These are phyloP conservation scores for Turnix velox DNA, from an alignment of 2,113 vertebrate genomes.

Conservation along the genomic window DNA sequence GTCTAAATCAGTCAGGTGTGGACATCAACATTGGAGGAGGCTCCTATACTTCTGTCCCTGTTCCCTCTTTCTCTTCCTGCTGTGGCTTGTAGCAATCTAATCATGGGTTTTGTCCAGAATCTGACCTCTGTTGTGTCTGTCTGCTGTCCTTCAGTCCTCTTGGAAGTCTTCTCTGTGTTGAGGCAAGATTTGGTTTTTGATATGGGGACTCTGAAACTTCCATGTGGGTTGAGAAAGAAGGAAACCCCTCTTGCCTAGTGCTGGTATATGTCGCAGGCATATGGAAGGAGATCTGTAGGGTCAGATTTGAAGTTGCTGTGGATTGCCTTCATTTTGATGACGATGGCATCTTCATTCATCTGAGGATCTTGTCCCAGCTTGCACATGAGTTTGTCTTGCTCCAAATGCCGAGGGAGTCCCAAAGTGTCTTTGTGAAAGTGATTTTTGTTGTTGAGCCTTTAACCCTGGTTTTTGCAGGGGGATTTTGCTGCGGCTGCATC, in stretches of 20 bases:
- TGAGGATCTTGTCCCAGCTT: background rate
- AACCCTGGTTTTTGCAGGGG: constrained; percentile 67
- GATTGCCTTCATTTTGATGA: background rate
- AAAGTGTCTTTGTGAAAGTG: background rate
- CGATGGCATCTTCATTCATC: background rate
- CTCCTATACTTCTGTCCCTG: background rate
- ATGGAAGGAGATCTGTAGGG: too few species aligned
- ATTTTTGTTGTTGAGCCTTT: background rate
- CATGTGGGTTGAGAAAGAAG: background rate
- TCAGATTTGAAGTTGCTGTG: background rate
- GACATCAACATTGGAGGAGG: background rate
- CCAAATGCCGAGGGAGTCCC: background rate
- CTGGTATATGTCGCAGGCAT: background rate
- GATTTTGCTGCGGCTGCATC: constrained; percentile 84
- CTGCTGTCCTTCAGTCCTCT: background rate
- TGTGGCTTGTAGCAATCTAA: background rate
- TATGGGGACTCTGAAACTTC: background rate
- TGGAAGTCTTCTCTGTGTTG: background rate
- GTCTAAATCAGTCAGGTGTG: background rate
- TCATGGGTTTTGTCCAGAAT: background rate
- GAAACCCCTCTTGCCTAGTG: background rate
- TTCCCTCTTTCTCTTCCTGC: background rate
- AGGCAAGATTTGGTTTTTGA: background rate
- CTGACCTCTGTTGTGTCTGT: background rate
- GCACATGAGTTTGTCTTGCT: background rate